Base-by-base conservation (phyloP, 2,888 invertebrate species). In the Agrochola lychnidis region DNA sequence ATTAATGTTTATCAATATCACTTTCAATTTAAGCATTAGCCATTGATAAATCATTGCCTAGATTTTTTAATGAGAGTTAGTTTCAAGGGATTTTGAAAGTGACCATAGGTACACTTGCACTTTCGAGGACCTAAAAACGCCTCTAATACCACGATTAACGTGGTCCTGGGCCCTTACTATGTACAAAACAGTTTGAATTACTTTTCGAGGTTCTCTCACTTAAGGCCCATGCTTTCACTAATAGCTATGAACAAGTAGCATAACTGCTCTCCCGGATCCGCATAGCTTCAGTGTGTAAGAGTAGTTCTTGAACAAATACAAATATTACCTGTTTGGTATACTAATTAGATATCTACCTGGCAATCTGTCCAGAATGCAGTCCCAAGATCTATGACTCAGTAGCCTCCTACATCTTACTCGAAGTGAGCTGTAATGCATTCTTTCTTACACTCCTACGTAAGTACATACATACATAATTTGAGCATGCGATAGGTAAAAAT, bases 321-420 rank as follows among this genome's bases (percentile, higher is more conserved):
- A 79, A 57, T 57, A 63, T n/a, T 10, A 56, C 45, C 59, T 42
- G 10, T 19, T 42, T 1, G 5, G 45, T 70, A 36, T 45, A 36
- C n/a, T 73, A 30, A 74, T 36, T n/a, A 40, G 57, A 14, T 42
- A 48, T 57, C 36, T 61, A 25, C 56, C 63, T 70, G 82, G 68
- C 59, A 68, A 71, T 30, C 22, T 56, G 51, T 59, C 48, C 48
- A 81, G 59, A 67, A 61, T 48, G 66, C 36, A n/a, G 68, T 71
- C 53, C 42, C 48, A 71, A 64, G 19, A 45, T 59, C 36, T 66
- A 76, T 85, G 70, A 85, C 36, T 82, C 85, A 82, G 68, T 45
- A 57, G 30, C 63, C 82, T 56, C 61, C 51, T 72, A 82, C 85
- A 71, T 63, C 42, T 36, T 64, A 64, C 63, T 64, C 51, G 25